Evolutionary conservation across 2,113 vertebrate species (phyloP).

Genomic region (Gymnogyps californianus): DNA sequence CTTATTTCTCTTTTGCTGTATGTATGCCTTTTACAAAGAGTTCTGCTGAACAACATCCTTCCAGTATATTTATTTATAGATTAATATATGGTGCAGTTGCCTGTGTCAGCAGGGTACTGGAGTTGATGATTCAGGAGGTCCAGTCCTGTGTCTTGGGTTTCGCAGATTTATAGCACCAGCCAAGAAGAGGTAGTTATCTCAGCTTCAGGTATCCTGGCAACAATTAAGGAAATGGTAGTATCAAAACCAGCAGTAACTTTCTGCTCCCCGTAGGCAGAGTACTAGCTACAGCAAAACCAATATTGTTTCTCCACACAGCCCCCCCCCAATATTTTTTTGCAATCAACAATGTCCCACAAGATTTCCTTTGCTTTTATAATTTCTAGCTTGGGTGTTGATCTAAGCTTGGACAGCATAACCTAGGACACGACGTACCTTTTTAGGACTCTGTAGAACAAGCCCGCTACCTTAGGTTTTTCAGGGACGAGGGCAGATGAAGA

Average conservation of each 20-base stretch:
- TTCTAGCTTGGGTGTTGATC: background rate
- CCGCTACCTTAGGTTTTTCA: background rate
- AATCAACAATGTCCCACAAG: background rate
- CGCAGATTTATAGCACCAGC: background rate
- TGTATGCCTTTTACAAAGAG: background rate
- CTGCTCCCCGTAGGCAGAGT: background rate
- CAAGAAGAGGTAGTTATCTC: background rate
- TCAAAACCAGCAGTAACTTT: background rate
- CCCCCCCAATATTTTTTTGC: background rate
- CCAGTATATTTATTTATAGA: background rate
- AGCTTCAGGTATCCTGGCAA: background rate
- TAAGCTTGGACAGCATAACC: background rate
- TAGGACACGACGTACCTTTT: background rate
- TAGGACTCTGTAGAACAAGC: background rate
- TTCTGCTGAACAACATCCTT: background rate
- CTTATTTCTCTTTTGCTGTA: background rate
- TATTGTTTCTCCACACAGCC: background rate
- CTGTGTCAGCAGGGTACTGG: background rate
- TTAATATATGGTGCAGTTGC: background rate
- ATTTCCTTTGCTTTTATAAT: background rate
- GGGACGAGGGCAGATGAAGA: background rate
- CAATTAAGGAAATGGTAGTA: background rate
- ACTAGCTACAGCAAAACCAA: background rate
- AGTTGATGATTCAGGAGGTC: background rate
- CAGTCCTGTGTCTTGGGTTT: background rate